Evolutionary conservation across 2,113 vertebrate genomes (phyloP), one percentile per base, ranked within the genome.

Genomic region (Chloropsis hardwickii): DNA sequence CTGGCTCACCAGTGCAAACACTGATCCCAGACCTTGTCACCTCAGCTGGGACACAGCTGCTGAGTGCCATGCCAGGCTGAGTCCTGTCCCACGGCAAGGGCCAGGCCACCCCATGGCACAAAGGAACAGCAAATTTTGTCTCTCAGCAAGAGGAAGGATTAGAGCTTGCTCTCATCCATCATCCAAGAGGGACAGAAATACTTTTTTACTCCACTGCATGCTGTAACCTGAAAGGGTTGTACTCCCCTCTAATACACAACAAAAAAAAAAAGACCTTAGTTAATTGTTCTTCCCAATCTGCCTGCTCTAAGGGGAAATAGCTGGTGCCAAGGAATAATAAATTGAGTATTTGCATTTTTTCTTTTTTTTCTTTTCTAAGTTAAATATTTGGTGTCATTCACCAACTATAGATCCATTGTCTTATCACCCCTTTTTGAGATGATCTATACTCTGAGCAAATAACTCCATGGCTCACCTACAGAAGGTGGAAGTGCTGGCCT

Each of bases 41-140:
- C 65, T 89, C 33, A 1, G 51, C 5, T 1, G 18, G 56, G 61
- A 74, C 84, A 60, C 86, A 91, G 81, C 57, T 92, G 90, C 65
- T 88, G 5, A 2, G 45, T 86, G 80, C 64, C 54, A 19, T 0
- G 1, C 42, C 5, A 2, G 58, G 58, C 58, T 77, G 72, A 62
- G 67, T 69, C 58, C 50, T 67, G 45, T 40, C 23, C 54, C 44
- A 24, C 0, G 0, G 61, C 0, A 0, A 88, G 53, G 29, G 53
- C 72, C 40, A 83, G 47, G 45, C 37, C 45, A 61, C 50, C 54
- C 37, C 2, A 0, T 6, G 22, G 83, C 91, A 78, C 15, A 12
- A 77, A 85, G 31, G 25, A 8, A 3, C n/a, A 0, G 4, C 2
- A 5, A 76, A 69, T 85, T 87, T 57, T 91, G 45, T 65, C 66